A percentile compares a stretch with the other conserved stretches of the same genome.
Conservation (phyloP, 2,888 invertebrate species). For the Meghimatium bilineatum region DNA sequence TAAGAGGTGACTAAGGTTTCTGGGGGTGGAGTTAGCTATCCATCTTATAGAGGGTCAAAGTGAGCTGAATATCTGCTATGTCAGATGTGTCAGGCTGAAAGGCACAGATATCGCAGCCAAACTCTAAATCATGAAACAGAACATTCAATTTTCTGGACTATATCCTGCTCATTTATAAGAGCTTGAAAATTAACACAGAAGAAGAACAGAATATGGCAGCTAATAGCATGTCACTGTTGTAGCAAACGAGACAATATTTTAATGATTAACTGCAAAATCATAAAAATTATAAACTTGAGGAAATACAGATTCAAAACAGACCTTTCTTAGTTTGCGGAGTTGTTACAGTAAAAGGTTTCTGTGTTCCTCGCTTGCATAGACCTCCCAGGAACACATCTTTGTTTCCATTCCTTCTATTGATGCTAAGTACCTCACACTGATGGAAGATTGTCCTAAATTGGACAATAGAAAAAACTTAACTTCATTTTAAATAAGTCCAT, state of each 20-base stretch:
- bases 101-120: too few relatives aligned
- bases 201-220: neutral
- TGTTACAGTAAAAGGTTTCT: constrained; percentile 38
- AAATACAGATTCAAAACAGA: neutral
- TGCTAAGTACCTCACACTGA: constrained; percentile 37
- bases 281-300: too few relatives aligned
- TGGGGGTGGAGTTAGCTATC: too few relatives aligned
- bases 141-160: too few relatives aligned
- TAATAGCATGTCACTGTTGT: neutral
- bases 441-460: constrained; percentile 33
- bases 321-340: constrained; percentile 37
- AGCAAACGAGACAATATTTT: neutral
- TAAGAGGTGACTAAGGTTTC: too few relatives aligned
- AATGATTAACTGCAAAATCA: neutral
- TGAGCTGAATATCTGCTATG: too few relatives aligned
- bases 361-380: constrained; percentile 29
- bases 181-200: too few relatives aligned
- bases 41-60: too few relatives aligned
- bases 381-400: constrained; percentile 42
- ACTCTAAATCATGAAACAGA: too few relatives aligned
- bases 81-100: too few relatives aligned
- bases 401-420: constrained; percentile 42
- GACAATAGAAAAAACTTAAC: neutral
- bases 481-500: neutral
- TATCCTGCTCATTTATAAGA: too few relatives aligned